Evolutionary conservation across 2,113 vertebrate species (phyloP).

Genomic region (Atlantisia rogersi): DNA sequence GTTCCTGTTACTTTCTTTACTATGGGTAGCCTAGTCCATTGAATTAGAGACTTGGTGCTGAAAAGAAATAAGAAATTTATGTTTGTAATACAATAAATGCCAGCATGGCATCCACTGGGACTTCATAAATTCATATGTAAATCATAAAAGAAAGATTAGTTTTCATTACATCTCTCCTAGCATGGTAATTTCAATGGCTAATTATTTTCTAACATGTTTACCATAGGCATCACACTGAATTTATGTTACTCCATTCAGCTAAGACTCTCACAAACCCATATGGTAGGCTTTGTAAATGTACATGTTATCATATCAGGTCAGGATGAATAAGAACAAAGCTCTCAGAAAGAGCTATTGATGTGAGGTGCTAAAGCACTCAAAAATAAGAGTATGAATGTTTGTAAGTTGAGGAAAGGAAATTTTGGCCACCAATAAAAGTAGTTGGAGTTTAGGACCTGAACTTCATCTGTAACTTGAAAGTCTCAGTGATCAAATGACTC

Average conservation of each 20-base stretch:
- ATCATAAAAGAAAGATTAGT: not conserved
- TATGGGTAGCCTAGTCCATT: not conserved
- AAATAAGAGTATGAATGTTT: not conserved
- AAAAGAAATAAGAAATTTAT: not conserved
- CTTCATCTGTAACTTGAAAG: not conserved
- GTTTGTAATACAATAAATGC: not conserved
- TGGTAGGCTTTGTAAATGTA: not conserved
- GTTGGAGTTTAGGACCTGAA: not conserved
- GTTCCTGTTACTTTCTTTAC: not conserved
- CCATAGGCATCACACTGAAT: not conserved
- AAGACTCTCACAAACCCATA: not conserved
- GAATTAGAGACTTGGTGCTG: not conserved
- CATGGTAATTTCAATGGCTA: not conserved
- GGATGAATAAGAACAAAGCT: not conserved
- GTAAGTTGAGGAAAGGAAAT: not conserved
- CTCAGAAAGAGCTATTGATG: not conserved
- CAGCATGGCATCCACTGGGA: not conserved
- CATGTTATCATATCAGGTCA: not conserved
- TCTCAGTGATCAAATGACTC: not conserved
- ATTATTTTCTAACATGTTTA: not conserved
- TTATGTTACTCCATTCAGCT: not conserved
- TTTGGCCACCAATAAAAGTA: not conserved
- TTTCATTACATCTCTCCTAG: not conserved
- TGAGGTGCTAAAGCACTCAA: not conserved
- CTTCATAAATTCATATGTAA: not conserved